phyloP scores from a whole-genome alignment of 2,113 vertebrate species.

The Rallus limicola region DNA sequence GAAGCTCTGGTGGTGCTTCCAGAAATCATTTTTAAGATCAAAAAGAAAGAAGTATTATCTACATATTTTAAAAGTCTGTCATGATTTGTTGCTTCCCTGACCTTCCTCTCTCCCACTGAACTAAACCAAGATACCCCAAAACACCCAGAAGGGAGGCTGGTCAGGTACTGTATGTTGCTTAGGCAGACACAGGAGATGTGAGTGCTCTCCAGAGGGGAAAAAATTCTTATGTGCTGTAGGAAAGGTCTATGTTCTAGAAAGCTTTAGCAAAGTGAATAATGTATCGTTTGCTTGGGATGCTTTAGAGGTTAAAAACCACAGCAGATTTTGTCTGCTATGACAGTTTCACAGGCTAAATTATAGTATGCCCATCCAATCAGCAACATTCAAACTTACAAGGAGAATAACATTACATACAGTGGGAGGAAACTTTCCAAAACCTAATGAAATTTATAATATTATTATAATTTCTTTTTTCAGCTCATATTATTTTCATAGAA shows the following conservation, averaged over 20 bases:
- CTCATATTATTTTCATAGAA: not conserved
- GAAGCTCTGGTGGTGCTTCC: not conserved
- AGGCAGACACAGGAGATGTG: no score
- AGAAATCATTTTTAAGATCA: no score
- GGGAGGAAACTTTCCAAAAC: not conserved
- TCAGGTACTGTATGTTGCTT: no score
- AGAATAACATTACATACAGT: slow-evolving; percentile 17
- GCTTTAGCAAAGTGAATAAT: not conserved
- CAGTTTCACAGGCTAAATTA: slow-evolving; percentile 34
- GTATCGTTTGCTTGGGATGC: not conserved
- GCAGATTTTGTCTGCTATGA: not conserved
- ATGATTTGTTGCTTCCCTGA: no score
- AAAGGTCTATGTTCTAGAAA: not conserved
- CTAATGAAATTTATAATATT: slow-evolving; percentile 1
- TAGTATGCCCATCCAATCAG: slow-evolving; percentile 1
- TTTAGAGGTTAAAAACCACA: not conserved
- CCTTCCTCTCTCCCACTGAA: no score
- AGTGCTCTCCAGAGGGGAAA: no score
- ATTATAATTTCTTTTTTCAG: not conserved
- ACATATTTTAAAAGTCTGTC: no score
- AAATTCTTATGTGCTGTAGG: no score
- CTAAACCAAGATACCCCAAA: no score
- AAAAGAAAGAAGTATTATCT: no score
- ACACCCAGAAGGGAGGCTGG: no score
- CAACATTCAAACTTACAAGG: not conserved